phyloP scores from a whole-genome alignment of 1,140 invertebrate species.

The Sminthurinus signatus region DNA sequence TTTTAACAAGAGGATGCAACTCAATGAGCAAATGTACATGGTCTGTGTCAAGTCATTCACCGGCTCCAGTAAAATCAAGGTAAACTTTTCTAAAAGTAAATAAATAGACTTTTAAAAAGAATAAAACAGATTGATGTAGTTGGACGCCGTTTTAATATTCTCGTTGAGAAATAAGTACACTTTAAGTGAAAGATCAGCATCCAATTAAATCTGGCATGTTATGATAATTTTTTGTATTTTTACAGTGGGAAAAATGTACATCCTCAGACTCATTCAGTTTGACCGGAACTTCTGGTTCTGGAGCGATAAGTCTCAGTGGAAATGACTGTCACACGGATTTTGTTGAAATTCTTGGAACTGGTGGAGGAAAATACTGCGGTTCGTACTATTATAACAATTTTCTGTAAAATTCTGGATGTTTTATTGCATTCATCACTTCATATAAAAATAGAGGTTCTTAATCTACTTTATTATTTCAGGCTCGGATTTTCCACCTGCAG shows the following conservation, averaged over 20 bases:
- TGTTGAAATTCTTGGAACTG: conserved; percentile 3
- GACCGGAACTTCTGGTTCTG: not conserved
- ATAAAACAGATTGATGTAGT: too few species aligned
- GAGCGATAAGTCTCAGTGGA: not conserved
- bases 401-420: too few species aligned
- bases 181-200: too few species aligned
- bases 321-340: not conserved
- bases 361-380: conserved; percentile 5
- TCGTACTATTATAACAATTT: too few species aligned
- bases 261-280: not conserved
- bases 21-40: conserved; percentile 2
- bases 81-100: too few species aligned
- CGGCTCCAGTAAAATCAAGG: not conserved
- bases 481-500: not conserved
- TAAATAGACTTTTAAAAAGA: too few species aligned
- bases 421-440: too few species aligned
- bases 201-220: too few species aligned
- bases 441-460: too few species aligned
- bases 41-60: conserved; percentile 8
- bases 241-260: conserved; percentile 5
- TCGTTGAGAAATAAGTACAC: too few species aligned
- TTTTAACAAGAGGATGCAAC: not conserved
- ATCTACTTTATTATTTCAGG: too few species aligned
- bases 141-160: too few species aligned
- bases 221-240: not conserved